A percentile compares a stretch with the other conserved stretches of the same genome.
phyloP scores from a whole-genome alignment of 2,888 invertebrate genomes.

The Masnerella sp. region DNA sequence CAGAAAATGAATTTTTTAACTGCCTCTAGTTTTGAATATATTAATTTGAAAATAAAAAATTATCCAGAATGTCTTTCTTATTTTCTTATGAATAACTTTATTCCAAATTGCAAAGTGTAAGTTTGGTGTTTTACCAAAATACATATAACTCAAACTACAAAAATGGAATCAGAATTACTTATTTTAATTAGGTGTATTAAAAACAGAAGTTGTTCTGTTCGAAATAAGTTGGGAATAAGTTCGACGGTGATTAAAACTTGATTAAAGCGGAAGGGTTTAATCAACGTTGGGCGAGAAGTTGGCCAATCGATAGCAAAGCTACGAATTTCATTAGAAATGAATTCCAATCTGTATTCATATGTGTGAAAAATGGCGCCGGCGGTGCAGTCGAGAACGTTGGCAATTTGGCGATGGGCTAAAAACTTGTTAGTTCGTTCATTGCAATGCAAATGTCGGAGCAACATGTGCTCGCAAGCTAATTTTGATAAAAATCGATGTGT shows the following conservation, averaged over 20 bases:
- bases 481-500: neutral
- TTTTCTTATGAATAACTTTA: no score
- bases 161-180: no score
- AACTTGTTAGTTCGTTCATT: neutral
- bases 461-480: neutral
- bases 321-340: conserved; percentile 41
- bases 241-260: conserved; percentile 22
- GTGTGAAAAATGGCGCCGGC: conserved; percentile 9
- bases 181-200: neutral
- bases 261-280: conserved; percentile 37
- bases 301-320: conserved; percentile 27
- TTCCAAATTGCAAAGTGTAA: no score
- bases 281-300: conserved; percentile 22
- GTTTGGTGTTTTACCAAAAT: no score
- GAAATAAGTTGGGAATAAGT: conserved; percentile 6
- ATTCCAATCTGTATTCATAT: conserved; percentile 41
- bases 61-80: no score
- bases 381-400: conserved; percentile 3
- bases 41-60: no score
- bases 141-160: no score
- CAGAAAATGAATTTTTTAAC: no score
- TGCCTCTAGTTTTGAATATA: no score
- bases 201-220: neutral
- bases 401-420: neutral
- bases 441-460: neutral